A percentile compares a stretch with the other conserved stretches of the same genome.
phyloP scores from a whole-genome alignment of 2,888 invertebrate species.

The Ectropis crepuscularia region DNA sequence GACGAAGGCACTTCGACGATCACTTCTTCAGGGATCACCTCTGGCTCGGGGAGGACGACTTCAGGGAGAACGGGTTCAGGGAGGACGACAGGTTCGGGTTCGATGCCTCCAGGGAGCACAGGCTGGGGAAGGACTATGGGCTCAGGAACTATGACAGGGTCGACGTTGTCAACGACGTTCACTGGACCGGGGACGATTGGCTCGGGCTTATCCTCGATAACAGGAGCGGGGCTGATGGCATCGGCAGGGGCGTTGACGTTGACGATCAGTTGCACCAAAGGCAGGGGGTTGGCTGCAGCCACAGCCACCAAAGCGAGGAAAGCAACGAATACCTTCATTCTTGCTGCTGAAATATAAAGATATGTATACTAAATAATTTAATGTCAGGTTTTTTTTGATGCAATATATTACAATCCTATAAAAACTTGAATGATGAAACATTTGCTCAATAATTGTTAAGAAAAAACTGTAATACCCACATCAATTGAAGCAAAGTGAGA shows the following conservation, averaged over 20 bases:
- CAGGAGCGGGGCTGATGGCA: conserved; percentile 25
- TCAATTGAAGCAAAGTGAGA: no score
- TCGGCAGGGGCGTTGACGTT: conserved; percentile 54
- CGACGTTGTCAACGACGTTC: conserved; percentile 20
- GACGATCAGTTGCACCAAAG: conserved; percentile 60
- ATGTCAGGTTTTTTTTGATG: no score
- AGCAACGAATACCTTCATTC: conserved; percentile 59
- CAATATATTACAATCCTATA: no score
- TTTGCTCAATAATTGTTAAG: no score
- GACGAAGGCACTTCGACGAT: conserved; percentile 6
- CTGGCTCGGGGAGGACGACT: neutral
- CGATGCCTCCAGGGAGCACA: neutral
- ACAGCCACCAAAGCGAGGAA: conserved; percentile 59
- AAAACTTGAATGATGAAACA: no score
- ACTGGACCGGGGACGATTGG: conserved; percentile 22
- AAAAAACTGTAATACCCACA: no score
- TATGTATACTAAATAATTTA: neutral
- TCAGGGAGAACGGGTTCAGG: conserved; percentile 10
- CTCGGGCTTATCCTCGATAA: conserved; percentile 25
- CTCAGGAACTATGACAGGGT: conserved; percentile 4
- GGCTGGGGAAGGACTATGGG: conserved; percentile 15
- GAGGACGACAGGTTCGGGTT: conserved; percentile 3
- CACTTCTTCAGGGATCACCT: conserved; percentile 8
- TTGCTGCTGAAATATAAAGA: conserved; percentile 29
- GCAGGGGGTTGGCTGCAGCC: conserved; percentile 58